phyloP scores from a whole-genome alignment of 2,797 vertebrate species.

The Falco concolor region DNA sequence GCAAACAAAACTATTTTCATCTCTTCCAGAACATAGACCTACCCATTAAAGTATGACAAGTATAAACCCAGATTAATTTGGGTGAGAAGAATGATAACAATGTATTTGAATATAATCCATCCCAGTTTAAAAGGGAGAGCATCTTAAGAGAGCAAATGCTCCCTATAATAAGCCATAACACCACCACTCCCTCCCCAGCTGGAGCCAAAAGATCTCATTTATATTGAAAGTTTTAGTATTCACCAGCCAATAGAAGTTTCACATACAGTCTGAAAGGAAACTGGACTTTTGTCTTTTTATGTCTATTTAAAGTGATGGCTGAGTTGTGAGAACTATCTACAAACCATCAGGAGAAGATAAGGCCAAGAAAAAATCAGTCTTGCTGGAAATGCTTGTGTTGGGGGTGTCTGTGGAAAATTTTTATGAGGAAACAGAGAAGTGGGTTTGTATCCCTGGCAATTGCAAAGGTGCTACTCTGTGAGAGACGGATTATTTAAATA shows the following conservation, averaged over 20 bases:
- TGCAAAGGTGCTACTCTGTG: slow-evolving; percentile 67
- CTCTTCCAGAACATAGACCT: slow-evolving; percentile 24
- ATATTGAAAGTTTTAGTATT: not conserved
- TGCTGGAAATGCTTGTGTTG: slow-evolving; percentile 50
- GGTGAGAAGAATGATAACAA: slow-evolving; percentile 13
- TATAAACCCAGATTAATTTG: slow-evolving; percentile 8
- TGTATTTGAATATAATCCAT: slow-evolving; percentile 30
- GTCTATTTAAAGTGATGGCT: slow-evolving; percentile 53
- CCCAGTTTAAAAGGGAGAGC: not conserved
- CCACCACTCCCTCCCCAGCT: not conserved
- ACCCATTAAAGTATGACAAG: slow-evolving; percentile 40
- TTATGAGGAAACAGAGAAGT: slow-evolving; percentile 63
- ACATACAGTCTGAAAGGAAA: slow-evolving; percentile 8
- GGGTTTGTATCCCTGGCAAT: slow-evolving; percentile 70
- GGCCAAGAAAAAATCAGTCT: slow-evolving; percentile 61
- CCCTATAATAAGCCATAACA: not conserved
- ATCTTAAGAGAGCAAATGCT: not conserved
- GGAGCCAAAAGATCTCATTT: not conserved
- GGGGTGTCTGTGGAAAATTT: slow-evolving; percentile 65
- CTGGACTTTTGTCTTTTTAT: slow-evolving; percentile 54
- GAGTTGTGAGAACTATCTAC: slow-evolving; percentile 56
- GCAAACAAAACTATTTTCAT: slow-evolving; percentile 49
- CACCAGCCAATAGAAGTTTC: not conserved
- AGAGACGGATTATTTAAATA: slow-evolving; percentile 68
- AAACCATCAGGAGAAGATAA: slow-evolving; percentile 63